Evolutionary conservation across 2,113 vertebrate genomes (phyloP), one percentile per base, ranked within the genome.

Genomic region (Collichthys lucidus): DNA sequence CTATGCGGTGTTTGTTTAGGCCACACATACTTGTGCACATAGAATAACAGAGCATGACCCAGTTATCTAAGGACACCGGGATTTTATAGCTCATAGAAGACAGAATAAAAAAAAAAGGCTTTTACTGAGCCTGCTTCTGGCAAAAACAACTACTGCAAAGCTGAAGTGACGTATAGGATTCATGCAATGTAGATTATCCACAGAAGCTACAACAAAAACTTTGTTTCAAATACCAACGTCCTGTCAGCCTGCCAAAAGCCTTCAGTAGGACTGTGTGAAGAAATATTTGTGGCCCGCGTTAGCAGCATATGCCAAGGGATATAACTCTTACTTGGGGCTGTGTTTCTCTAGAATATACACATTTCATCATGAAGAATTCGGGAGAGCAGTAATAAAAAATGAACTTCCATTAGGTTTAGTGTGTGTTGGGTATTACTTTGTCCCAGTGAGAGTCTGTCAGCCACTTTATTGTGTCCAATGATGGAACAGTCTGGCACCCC

Each of bases 11-110:
- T 91, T 91, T 92, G 86, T 90, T 83, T 78, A 86, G 86, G 72
- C 77, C 69, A 59, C 76, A 55, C 69, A 61, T 72, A 73, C 46
- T 49, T 82, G 80, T 69, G 24, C 80, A 81, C 88, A 75, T 87
- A 81, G 83, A 91, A 89, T 86, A 89, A 84, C 77, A 86, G 82
- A 84, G 68, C 82, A 50, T 88, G 89, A 91, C 88, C 91, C 83
- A 90, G 88, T 93, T 92, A 87, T 91, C 84, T 80, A 29, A 90
- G 91, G 85, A 87, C 81, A 74, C 26, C 20, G 4, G 77, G 77
- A 69, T 87, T 91, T 87, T 88, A 85, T 83, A 86, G 85, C 74
- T 91, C 64, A 74, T 77, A 73, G 77, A 90, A 80, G 78, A 85
- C 71, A 71, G 78, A 83, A 87, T 82, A 86, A 83, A 91, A 31